A percentile compares a stretch with the other conserved stretches of the same genome.
These are phyloP conservation scores for Fopius arisanus DNA, from an alignment of 1,140 invertebrate genomes.

Conservation along the genomic window DNA sequence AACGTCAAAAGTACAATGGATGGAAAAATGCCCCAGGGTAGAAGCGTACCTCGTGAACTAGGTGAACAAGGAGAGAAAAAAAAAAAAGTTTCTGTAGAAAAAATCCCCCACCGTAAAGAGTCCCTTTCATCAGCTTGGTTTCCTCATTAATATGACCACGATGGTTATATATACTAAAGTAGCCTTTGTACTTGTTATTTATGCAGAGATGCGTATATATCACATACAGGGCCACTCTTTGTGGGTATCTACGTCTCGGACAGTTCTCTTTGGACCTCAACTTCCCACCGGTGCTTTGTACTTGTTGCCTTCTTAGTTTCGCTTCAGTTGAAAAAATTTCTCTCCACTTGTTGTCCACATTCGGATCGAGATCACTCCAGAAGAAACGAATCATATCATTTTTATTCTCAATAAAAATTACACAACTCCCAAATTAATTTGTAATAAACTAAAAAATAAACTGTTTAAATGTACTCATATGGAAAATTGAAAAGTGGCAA, in stretches of 20 bases:
- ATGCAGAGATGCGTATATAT: conserved; percentile 10
- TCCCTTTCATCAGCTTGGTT: conserved; percentile 11
- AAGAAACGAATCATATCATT: too few relatives aligned
- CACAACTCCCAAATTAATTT: too few relatives aligned
- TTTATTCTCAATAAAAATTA: too few relatives aligned
- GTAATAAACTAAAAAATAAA: too few relatives aligned
- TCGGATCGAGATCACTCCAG: too few relatives aligned
- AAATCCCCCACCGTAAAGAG: conserved; percentile 14
- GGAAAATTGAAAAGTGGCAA: too few relatives aligned
- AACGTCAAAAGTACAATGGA: conserved; percentile 9
- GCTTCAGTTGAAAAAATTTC: too few relatives aligned
- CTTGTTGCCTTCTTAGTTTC: background rate
- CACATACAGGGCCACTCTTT: background rate
- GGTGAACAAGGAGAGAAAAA: background rate
- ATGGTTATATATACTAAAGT: conserved; percentile 17
- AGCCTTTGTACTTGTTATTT: conserved; percentile 20
- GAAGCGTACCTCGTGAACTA: background rate
- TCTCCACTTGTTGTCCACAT: too few relatives aligned
- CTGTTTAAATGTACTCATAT: too few relatives aligned
- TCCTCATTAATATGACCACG: conserved; percentile 21
- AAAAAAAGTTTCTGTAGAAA: background rate
- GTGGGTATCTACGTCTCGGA: conserved; percentile 1
- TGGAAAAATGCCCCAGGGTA: background rate
- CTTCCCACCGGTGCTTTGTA: background rate
- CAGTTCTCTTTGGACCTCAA: conserved; percentile 14